Evolutionary conservation across 2,888 invertebrate species (phyloP).

Genomic region (Aradus depressus): DNA sequence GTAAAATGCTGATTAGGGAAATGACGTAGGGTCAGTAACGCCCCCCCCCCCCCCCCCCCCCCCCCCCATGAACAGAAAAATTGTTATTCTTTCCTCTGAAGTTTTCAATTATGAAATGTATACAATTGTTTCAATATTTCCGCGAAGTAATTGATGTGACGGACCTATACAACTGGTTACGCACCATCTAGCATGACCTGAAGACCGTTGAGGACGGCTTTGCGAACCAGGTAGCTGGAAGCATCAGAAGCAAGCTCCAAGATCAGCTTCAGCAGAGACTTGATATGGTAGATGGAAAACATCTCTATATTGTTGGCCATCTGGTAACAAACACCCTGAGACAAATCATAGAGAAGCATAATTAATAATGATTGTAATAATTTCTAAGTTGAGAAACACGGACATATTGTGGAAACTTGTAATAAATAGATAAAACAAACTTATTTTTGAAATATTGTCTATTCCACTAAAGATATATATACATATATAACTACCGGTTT

Average conservation of each 20-base stretch:
- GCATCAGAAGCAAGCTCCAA: conserved; percentile 27
- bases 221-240: conserved; percentile 27
- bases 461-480: no score
- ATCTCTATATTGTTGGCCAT: conserved; percentile 22
- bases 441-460: no score
- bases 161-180: conserved; percentile 17
- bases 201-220: conserved; percentile 29
- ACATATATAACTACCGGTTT: no score
- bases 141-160: neutral
- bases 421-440: neutral
- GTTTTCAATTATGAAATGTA: no score
- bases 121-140: neutral
- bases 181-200: conserved; percentile 25
- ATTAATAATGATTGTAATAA: neutral
- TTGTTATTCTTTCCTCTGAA: no score
- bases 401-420: neutral
- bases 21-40: no score
- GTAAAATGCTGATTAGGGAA: no score
- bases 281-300: conserved; percentile 23
- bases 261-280: conserved; percentile 23
- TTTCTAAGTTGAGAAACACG: neutral
- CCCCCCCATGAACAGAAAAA: no score
- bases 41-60: no score
- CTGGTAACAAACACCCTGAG: conserved; percentile 26
- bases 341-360: neutral